Evolutionary conservation across 1,140 invertebrate species (phyloP), one percentile per base, ranked within the genome.

Genomic region (Zaprionus gabonicus): DNA sequence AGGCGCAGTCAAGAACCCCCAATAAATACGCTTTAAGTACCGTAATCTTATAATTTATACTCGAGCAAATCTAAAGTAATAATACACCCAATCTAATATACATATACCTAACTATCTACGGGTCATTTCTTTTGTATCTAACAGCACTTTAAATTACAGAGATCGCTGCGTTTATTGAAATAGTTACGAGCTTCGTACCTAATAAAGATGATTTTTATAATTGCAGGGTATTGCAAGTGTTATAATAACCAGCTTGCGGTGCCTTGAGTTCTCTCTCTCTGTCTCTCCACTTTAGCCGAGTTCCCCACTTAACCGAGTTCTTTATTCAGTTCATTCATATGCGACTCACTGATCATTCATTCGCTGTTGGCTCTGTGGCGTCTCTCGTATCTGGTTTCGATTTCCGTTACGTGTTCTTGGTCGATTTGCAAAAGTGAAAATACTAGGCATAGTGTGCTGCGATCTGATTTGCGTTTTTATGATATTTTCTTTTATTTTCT

Each of bases 351-450:
- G 66, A 23, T 31, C 66, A 25, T 69, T 70, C 55, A 72, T 13
- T 72, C 7, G 55, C 56, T 65, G 34, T 49, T 49, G 59, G 27
- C 27, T 46, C n/a, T 17, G 15, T 7, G 5, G 41, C 41, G 15
- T 44, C 41, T n/a, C 17, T 23, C 13, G 28, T 27, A 23, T 64
- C 71, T 67, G 71, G 82, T 84, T 86, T 86, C 78, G 83, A 82
- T 86, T 87, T 86, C 76, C 65, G 78, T 83, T 83, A 46, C 59
- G 44, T 49, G 55, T 87, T 82, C 80, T 84, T 44, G 68, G 20
- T 76, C 67, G 51, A 82, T 85, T 87, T 83, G 84, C 80, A 88
- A 88, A 86, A 86, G 83, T 86, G 82, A 86, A 86, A 86, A 83
- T 73, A 68, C 3, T 63, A 59, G 64, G 51, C 41, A 9, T 44